Base-by-base conservation (phyloP, 2,888 invertebrate species). In the Mesoligia furuncula region DNA sequence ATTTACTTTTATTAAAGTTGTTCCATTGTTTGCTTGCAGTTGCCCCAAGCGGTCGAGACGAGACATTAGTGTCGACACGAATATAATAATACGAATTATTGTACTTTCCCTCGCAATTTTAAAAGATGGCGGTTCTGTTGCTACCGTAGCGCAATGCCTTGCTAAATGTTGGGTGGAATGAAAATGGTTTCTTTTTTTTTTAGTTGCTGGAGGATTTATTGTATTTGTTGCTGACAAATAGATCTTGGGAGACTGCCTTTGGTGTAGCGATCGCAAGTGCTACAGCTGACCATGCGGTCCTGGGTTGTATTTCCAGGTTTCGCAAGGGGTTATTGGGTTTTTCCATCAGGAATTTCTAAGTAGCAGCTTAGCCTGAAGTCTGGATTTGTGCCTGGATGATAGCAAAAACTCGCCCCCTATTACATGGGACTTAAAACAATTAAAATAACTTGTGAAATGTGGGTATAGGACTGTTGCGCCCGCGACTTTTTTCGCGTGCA, bases 1-100 rank as follows among this genome's bases (percentile, higher is more conserved):
- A 94, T 94, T 93, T 91, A 92, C 94, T 94, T 92, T 94, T 94
- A 94, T 94, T 93, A 94, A 93, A 95, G 91, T 93, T 93, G 91
- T 91, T 91, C 87, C 87, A 90, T 90, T 92, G 92, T 93, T 92
- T 93, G 90, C 89, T 90, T 86, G 89, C 86, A 82, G 87, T 83
- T 84, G 80, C 83, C 87, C 85, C 87, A 83, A 90, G 89, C 89
- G 88, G 87, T 86, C 86, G 87, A 81, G 88, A 83, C 86, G 87
- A 90, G 90, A 90, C 90, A 93, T 92, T 91, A 91, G 82, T 90
- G 90, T 89, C 87, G 87, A 76, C 87, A 85, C 79, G 76, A 89
- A 89, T 88, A 87, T 90, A 88, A 90, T 90, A 91, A 90, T 85
- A 85, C 66, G 77, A 89, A 88, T 87, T 90, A 88, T 89, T 88